Conservation (phyloP, 92 coral and sea anemone species). For the Zoanthus sociatus region DNA sequence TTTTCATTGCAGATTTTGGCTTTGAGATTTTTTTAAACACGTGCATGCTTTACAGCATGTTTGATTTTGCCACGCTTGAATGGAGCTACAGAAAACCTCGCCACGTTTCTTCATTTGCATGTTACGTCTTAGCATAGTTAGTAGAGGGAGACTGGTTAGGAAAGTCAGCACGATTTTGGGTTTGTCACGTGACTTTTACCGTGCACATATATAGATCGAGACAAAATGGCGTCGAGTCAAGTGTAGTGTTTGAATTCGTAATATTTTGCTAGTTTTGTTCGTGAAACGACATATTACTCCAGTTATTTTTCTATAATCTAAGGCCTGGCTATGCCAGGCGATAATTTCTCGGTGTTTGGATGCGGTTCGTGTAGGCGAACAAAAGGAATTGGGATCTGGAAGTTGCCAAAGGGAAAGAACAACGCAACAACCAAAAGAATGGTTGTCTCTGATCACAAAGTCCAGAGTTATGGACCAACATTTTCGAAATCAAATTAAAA, state of each 20-base stretch:
- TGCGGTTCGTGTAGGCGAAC: slow-evolving; percentile 37
- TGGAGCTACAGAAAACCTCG: not conserved
- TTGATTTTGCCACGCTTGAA: not conserved
- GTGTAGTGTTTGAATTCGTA: not conserved
- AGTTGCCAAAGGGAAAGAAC: slow-evolving; percentile 37
- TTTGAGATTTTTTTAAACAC: too few relatives aligned
- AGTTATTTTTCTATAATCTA: slow-evolving; percentile 3
- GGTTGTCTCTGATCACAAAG: slow-evolving; percentile 32
- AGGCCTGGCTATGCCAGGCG: slow-evolving; percentile 38
- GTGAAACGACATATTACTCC: not conserved
- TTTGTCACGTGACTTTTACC: slow-evolving; percentile 22
- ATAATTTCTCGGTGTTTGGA: slow-evolving; percentile 30
- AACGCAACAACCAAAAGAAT: slow-evolving; percentile 27
- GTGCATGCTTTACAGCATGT: not conserved
- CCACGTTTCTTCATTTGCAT: too few relatives aligned
- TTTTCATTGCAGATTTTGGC: too few relatives aligned
- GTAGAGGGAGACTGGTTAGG: slow-evolving; percentile 6
- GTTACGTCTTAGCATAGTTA: not conserved
- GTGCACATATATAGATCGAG: slow-evolving; percentile 10
- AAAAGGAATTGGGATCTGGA: slow-evolving; percentile 32
- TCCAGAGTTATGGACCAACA: slow-evolving; percentile 34
- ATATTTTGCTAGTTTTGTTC: slow-evolving; percentile 8
- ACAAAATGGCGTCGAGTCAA: slow-evolving; percentile 10
- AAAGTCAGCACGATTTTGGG: not conserved
- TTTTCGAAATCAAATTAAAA: slow-evolving; percentile 46